These are phyloP conservation scores for Ophraella communa DNA, from an alignment of 2,888 invertebrate genomes.

Conservation along the genomic window DNA sequence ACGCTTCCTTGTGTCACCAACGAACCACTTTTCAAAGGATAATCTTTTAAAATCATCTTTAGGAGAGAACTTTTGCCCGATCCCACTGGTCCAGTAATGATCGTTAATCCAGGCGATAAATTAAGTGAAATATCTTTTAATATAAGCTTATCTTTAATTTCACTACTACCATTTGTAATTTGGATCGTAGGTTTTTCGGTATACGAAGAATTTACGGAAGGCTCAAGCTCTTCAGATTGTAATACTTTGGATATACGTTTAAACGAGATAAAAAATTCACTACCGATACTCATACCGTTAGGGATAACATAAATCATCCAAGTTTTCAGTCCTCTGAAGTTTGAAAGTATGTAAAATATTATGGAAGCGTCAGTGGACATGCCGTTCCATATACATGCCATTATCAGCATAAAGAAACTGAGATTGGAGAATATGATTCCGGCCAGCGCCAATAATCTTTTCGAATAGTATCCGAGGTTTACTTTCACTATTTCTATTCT, in stretches of 20 bases:
- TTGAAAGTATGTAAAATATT: slow-evolving; percentile 86
- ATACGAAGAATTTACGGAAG: no score
- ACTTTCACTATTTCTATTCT: slow-evolving; percentile 72
- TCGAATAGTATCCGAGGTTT: slow-evolving; percentile 48
- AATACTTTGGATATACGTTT: slow-evolving; percentile 69
- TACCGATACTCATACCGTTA: slow-evolving; percentile 78
- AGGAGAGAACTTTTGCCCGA: slow-evolving; percentile 66
- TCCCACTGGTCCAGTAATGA: slow-evolving; percentile 71
- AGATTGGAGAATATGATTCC: slow-evolving; percentile 48
- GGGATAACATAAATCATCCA: slow-evolving; percentile 90
- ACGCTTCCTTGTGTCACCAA: slow-evolving; percentile 61
- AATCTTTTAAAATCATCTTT: slow-evolving; percentile 58
- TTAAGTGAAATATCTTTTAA: slow-evolving; percentile 55
- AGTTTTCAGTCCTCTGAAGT: slow-evolving; percentile 84
- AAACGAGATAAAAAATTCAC: slow-evolving; percentile 78
- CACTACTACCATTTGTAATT: slow-evolving; percentile 41
- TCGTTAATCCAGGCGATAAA: slow-evolving; percentile 54
- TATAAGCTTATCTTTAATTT: slow-evolving; percentile 49
- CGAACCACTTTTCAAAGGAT: slow-evolving; percentile 55
- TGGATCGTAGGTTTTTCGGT: slow-evolving; percentile 40
- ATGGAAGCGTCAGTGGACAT: slow-evolving; percentile 78
- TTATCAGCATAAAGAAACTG: slow-evolving; percentile 52
- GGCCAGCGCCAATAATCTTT: slow-evolving; percentile 46
- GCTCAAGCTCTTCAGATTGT: slow-evolving; percentile 74
- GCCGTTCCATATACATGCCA: slow-evolving; percentile 72